These are phyloP conservation scores for Oryzias celebensis DNA, from an alignment of 2,113 vertebrate species.

Conservation along the genomic window DNA sequence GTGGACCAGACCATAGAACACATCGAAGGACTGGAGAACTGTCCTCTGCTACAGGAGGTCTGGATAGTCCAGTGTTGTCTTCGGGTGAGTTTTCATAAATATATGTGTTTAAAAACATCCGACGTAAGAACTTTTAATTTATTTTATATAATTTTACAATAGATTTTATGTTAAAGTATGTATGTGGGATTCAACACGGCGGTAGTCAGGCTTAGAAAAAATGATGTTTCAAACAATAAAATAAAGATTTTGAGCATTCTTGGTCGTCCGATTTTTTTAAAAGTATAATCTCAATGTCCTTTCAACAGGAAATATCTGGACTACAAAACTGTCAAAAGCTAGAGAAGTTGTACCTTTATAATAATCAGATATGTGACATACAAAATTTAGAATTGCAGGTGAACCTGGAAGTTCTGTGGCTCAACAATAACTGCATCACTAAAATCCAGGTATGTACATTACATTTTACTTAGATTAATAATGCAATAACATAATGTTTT, in stretches of 20 bases:
- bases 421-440: constrained; percentile 83
- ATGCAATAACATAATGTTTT: neutral
- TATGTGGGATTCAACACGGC: too few species aligned
- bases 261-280: neutral
- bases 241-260: too few species aligned
- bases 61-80: constrained; percentile 83
- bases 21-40: constrained; percentile 79
- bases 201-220: too few species aligned
- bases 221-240: too few species aligned
- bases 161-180: too few species aligned
- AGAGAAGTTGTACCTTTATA: constrained; percentile 83
- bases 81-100: constrained; percentile 69
- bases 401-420: constrained; percentile 77
- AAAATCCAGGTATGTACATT: constrained; percentile 73
- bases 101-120: neutral
- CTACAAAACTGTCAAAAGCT: constrained; percentile 77
- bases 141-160: too few species aligned
- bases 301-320: constrained; percentile 77
- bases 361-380: constrained; percentile 80
- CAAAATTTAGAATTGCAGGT: constrained; percentile 76
- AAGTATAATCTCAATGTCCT: constrained; percentile 16
- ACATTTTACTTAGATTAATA: too few species aligned
- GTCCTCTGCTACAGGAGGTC: constrained; percentile 79
- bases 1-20: constrained; percentile 77
- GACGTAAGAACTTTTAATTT: neutral